phyloP scores from a whole-genome alignment of 1,140 invertebrate species.

The Babylonia areolata region DNA sequence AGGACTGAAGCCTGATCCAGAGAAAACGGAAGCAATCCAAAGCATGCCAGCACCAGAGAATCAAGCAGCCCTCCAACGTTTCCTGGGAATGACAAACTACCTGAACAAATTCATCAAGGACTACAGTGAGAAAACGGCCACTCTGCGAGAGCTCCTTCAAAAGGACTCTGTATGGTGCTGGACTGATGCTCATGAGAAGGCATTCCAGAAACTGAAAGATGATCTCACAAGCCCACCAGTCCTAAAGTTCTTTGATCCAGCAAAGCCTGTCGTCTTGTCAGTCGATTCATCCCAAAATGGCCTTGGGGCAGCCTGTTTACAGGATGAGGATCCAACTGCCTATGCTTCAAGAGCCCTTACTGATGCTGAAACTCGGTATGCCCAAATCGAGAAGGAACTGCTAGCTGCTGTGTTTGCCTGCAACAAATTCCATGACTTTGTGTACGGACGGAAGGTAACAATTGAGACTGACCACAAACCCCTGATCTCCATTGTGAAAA shows the following conservation, averaged over 20 bases:
- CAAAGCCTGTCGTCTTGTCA: no score
- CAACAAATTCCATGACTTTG: conserved; percentile 77
- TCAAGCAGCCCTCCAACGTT: conserved; percentile 11
- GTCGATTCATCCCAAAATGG: no score
- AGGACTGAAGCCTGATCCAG: no score
- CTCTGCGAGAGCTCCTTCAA: no score
- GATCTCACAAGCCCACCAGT: no score
- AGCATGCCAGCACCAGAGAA: conserved; percentile 34
- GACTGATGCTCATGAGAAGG: conserved; percentile 7
- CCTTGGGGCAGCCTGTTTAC: no score
- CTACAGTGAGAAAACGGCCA: conserved; percentile 9
- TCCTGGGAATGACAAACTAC: conserved; percentile 14
- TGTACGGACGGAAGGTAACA: conserved; percentile 60
- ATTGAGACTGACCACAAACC: conserved; percentile 54
- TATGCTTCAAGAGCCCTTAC: conserved; percentile 72
- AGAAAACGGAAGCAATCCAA: conserved; percentile 40
- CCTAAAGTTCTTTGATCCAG: no score
- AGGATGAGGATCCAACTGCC: no score
- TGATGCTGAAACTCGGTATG: conserved; percentile 75
- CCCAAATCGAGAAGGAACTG: conserved; percentile 78
- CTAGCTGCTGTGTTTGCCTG: conserved; percentile 77
- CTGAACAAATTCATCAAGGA: conserved; percentile 36
- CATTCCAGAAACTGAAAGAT: no score
- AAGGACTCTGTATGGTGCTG: no score
- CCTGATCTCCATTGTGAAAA: conserved; percentile 38